These are phyloP conservation scores for Episyrphus balteatus DNA, from an alignment of 1,140 invertebrate species.

Conservation along the genomic window DNA sequence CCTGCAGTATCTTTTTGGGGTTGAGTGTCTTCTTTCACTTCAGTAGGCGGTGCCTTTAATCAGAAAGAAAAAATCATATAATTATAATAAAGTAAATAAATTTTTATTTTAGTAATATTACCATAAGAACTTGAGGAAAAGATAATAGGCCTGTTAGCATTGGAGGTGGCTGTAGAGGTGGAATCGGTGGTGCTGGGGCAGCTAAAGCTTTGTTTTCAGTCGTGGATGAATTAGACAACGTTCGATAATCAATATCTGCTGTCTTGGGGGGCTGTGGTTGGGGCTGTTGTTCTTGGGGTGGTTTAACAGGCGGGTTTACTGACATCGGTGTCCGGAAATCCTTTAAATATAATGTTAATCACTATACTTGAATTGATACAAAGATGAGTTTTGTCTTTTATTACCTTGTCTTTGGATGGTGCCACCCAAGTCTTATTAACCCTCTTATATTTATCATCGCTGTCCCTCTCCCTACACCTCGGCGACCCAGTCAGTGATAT, in stretches of 20 bases:
- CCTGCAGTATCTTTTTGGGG: no score
- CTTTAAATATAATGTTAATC: background rate
- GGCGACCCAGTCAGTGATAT: slow-evolving; percentile 69
- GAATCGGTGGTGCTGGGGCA: background rate
- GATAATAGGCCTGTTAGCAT: slow-evolving; percentile 9
- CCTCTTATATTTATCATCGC: slow-evolving; percentile 1
- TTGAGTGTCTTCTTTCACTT: slow-evolving; percentile 14
- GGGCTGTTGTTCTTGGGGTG: background rate
- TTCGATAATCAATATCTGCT: slow-evolving; percentile 27
- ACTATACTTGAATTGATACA: background rate
- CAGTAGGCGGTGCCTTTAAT: background rate
- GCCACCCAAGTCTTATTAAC: background rate
- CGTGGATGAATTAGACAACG: background rate
- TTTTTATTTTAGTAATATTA: no score
- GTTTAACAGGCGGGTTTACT: background rate
- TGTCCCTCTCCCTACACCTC: slow-evolving; percentile 30
- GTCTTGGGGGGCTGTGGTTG: background rate
- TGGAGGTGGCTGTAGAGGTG: slow-evolving; percentile 16
- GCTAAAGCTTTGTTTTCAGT: background rate
- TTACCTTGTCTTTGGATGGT: slow-evolving; percentile 12
- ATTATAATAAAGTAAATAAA: no score
- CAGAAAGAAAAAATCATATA: no score
- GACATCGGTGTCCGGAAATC: background rate
- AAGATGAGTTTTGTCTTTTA: no score
- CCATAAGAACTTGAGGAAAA: background rate